These are phyloP conservation scores for Brachionus koreanus DNA, from an alignment of 1,140 invertebrate genomes.

Conservation along the genomic window DNA sequence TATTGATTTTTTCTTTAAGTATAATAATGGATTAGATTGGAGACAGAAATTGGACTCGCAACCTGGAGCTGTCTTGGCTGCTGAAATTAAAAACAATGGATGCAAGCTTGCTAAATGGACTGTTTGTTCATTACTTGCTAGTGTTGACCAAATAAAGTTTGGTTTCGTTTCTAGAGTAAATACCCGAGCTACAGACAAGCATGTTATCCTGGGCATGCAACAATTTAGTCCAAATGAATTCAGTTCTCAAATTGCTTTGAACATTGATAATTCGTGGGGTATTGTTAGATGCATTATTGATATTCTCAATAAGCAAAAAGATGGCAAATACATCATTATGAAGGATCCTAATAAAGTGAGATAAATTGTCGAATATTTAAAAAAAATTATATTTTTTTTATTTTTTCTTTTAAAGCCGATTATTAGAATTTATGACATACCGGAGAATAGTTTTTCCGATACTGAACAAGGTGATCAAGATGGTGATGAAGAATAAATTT, in stretches of 20 bases:
- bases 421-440: conserved; percentile 91
- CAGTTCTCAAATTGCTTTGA: conserved; percentile 95
- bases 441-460: conserved; percentile 96
- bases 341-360: conserved; percentile 91
- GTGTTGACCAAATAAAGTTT: conserved; percentile 95
- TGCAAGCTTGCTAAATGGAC: conserved; percentile 99
- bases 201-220: conserved; percentile 94
- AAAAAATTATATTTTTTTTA: conserved; percentile 45
- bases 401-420: conserved; percentile 70
- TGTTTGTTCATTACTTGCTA: conserved; percentile 80
- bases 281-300: conserved; percentile 96
- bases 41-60: conserved; percentile 93
- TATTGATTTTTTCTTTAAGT: conserved; percentile 53
- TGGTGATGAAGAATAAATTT: conserved; percentile 65
- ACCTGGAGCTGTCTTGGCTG: conserved; percentile 92
- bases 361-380: neutral
- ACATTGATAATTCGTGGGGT: conserved; percentile 99
- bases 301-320: conserved; percentile 93
- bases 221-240: conserved; percentile 98
- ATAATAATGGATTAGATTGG: conserved; percentile 95
- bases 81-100: conserved; percentile 95
- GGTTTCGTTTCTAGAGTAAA: conserved; percentile 93
- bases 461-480: conserved; percentile 70
- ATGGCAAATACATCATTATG: conserved; percentile 94
- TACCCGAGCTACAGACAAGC: conserved; percentile 86